These are phyloP conservation scores for Ptilorrhoa leucosticta DNA, from an alignment of 2,113 vertebrate genomes.

Conservation along the genomic window DNA sequence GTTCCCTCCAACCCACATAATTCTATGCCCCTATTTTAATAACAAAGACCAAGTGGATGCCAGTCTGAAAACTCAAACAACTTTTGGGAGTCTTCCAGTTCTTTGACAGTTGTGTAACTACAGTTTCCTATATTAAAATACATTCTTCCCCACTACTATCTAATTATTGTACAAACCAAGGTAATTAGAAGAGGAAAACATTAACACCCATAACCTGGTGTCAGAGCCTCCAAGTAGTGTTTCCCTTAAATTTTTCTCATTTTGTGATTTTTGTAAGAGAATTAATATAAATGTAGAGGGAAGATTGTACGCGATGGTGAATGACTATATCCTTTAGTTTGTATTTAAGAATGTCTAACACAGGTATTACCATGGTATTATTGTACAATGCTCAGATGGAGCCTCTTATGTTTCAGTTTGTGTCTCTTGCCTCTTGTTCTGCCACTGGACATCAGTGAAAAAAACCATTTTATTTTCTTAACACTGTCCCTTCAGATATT, in stretches of 20 bases:
- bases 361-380: not conserved
- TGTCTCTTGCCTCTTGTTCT: not conserved
- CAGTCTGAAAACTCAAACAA: not conserved
- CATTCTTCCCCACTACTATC: not conserved
- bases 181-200: not conserved
- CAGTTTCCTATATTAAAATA: not conserved
- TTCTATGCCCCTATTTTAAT: not conserved
- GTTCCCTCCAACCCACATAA: not conserved
- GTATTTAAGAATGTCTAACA: not conserved
- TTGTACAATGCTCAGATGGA: not conserved
- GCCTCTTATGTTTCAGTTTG: not conserved
- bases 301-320: not conserved
- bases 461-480: not conserved
- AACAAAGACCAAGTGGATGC: not conserved
- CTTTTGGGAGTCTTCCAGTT: not conserved
- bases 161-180: not conserved
- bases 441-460: not conserved
- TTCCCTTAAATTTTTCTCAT: not conserved
- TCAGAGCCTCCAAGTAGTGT: not conserved
- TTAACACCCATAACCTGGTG: not conserved
- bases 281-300: not conserved
- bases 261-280: not conserved
- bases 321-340: not conserved
- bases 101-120: not conserved
- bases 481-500: not conserved